phyloP scores from a whole-genome alignment of 1,140 invertebrate genomes.

The Patella vulgata region DNA sequence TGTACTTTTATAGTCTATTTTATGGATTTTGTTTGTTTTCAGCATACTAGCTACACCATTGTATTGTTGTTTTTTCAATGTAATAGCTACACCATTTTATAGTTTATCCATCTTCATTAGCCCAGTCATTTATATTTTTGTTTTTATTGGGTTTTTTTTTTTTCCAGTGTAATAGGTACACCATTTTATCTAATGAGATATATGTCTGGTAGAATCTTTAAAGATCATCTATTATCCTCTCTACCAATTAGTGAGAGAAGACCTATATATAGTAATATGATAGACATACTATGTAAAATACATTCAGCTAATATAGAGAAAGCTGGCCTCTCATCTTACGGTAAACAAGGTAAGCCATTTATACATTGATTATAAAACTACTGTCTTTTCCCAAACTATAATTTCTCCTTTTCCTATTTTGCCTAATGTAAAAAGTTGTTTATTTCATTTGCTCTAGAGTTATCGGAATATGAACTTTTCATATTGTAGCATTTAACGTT shows the following conservation, averaged over 20 bases:
- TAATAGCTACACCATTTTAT: constrained; percentile 68
- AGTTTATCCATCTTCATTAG: constrained; percentile 1
- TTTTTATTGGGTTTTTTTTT: neutral
- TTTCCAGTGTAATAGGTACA: constrained; percentile 65
- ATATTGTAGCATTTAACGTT: too few species aligned
- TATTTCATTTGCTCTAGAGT: too few species aligned
- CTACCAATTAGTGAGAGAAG: constrained; percentile 43
- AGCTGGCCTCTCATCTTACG: constrained; percentile 60
- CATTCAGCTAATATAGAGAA: constrained; percentile 60
- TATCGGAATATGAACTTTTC: too few species aligned
- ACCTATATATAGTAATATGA: constrained; percentile 48
- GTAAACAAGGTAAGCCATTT: constrained; percentile 64
- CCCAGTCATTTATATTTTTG: neutral
- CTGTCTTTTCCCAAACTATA: neutral
- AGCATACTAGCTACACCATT: too few species aligned
- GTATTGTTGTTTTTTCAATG: constrained; percentile 48
- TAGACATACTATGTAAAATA: constrained; percentile 53
- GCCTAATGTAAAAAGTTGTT: too few species aligned
- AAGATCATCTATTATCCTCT: constrained; percentile 51
- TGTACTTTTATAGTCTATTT: too few species aligned
- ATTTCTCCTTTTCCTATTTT: too few species aligned
- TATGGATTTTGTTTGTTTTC: too few species aligned
- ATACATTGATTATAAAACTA: neutral
- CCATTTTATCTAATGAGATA: constrained; percentile 69
- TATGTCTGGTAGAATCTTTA: constrained; percentile 60